phyloP scores from a whole-genome alignment of 2,888 invertebrate genomes.

The Epinotia ramella region DNA sequence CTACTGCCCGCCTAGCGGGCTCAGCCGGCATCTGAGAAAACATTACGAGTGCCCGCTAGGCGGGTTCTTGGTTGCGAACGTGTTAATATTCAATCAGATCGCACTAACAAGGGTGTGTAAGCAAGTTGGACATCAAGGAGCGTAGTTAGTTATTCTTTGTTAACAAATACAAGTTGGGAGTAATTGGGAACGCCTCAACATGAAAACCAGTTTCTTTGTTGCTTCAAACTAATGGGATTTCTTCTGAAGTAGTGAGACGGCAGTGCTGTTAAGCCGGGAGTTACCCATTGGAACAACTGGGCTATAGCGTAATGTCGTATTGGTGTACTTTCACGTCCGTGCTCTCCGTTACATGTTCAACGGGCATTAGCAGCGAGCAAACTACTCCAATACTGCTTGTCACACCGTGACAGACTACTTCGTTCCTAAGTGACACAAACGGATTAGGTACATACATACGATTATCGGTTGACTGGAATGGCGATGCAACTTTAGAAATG shows the following conservation, averaged over 20 bases:
- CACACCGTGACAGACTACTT: background rate
- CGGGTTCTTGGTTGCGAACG: no score
- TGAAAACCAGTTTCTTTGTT: slow-evolving; percentile 1
- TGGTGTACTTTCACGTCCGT: slow-evolving; percentile 24
- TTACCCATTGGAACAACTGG: slow-evolving; percentile 18
- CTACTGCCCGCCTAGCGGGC: no score
- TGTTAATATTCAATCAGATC: slow-evolving; percentile 22
- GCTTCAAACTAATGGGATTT: background rate
- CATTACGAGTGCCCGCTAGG: no score
- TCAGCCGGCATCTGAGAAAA: no score
- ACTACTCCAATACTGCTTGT: background rate
- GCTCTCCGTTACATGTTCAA: slow-evolving; percentile 12
- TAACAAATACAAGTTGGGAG: slow-evolving; percentile 10
- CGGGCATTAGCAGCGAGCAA: slow-evolving; percentile 24
- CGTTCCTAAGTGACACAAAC: background rate
- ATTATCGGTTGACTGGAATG: no score
- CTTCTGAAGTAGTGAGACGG: background rate
- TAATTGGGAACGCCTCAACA: slow-evolving; percentile 14
- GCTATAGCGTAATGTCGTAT: slow-evolving; percentile 23
- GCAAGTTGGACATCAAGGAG: slow-evolving; percentile 8
- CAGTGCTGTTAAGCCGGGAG: background rate
- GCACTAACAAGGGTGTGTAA: background rate
- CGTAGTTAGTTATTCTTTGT: slow-evolving; percentile 23
- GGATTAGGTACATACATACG: no score
- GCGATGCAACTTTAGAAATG: no score